Evolutionary conservation across 1,140 invertebrate genomes (phyloP).

Genomic region (Tenebrio molitor): DNA sequence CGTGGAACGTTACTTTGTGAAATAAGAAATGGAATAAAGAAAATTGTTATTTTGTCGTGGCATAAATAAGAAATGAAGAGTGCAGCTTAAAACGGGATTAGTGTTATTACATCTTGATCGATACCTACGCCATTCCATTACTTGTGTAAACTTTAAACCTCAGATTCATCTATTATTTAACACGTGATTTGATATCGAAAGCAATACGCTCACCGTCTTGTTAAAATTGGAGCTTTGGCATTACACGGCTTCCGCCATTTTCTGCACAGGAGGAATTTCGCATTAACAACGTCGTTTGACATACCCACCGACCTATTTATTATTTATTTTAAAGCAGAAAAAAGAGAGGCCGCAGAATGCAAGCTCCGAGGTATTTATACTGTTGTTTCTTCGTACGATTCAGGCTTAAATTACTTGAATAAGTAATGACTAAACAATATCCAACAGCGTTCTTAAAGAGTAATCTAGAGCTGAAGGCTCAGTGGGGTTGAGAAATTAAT

Average conservation of each 20-base stretch:
- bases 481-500: conserved; percentile 50
- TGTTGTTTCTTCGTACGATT: conserved; percentile 24
- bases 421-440: conserved; percentile 50
- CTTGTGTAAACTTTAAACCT: conserved; percentile 60
- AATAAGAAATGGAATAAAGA: conserved; percentile 48
- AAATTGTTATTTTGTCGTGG: conserved; percentile 58
- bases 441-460: conserved; percentile 50
- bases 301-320: no score
- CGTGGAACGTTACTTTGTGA: conserved; percentile 26
- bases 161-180: conserved; percentile 56
- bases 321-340: neutral
- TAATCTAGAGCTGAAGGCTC: conserved; percentile 43
- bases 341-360: conserved; percentile 22
- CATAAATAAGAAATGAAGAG: conserved; percentile 57
- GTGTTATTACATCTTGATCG: conserved; percentile 58
- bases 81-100: conserved; percentile 53
- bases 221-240: conserved; percentile 24
- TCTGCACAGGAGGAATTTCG: no score
- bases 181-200: conserved; percentile 46
- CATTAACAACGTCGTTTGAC: no score
- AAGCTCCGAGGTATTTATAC: conserved; percentile 29
- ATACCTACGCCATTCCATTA: conserved; percentile 57
- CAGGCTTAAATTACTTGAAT: conserved; percentile 48
- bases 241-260: neutral
- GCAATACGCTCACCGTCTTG: conserved; percentile 28